These are phyloP conservation scores for Tricholauxania praeusta DNA, from an alignment of 2,888 invertebrate species.

Conservation along the genomic window DNA sequence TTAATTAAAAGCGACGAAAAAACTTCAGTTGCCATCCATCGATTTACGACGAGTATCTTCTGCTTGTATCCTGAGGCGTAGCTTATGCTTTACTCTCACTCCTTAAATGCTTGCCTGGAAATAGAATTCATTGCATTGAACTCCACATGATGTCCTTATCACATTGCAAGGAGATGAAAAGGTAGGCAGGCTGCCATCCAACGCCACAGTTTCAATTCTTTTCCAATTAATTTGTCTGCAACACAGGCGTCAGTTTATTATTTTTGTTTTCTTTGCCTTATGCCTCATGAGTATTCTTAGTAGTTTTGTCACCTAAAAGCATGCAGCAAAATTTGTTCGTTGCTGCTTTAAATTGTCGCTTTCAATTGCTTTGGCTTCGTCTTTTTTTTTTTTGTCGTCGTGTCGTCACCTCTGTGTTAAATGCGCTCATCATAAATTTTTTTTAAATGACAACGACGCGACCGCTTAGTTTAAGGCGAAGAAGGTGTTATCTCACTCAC, in stretches of 20 bases:
- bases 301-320: slow-evolving; percentile 26
- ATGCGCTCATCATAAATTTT: slow-evolving; percentile 23
- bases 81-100: slow-evolving; percentile 55
- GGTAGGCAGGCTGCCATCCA: not conserved
- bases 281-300: slow-evolving; percentile 6
- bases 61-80: slow-evolving; percentile 27
- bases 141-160: too few species aligned
- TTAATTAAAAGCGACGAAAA: slow-evolving; percentile 58
- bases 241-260: not conserved
- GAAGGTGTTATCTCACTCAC: not conserved
- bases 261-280: not conserved
- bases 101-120: slow-evolving; percentile 49
- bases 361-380: not conserved
- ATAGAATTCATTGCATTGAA: too few species aligned
- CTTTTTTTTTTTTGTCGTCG: not conserved
- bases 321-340: not conserved
- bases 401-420: slow-evolving; percentile 20
- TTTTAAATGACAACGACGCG: slow-evolving; percentile 8
- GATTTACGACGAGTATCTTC: not conserved
- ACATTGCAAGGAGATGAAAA: not conserved
- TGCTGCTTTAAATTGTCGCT: not conserved
- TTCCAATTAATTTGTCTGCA: slow-evolving; percentile 33
- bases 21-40: slow-evolving; percentile 27
- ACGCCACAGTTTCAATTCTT: slow-evolving; percentile 15
- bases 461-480: slow-evolving; percentile 15